Evolutionary conservation across 2,888 invertebrate species (phyloP).

Genomic region (Yponomeuta cagnagella): DNA sequence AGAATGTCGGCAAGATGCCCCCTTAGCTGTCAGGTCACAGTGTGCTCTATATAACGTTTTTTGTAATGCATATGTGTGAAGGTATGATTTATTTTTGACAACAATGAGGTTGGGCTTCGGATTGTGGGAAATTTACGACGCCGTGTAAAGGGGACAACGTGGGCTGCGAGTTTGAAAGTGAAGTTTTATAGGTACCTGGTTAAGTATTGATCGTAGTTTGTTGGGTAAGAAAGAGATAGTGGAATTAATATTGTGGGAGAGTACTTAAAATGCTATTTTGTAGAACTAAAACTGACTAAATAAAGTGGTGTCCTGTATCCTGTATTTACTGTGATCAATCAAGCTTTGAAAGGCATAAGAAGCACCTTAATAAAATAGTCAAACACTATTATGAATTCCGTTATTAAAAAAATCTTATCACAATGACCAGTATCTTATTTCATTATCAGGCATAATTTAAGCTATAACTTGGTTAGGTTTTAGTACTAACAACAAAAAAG

Average conservation of each 20-base stretch:
- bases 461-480: too few species aligned
- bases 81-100: constrained; percentile 67
- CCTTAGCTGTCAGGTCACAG: constrained; percentile 30
- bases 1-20: constrained; percentile 35
- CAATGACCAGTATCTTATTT: too few species aligned
- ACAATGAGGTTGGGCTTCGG: constrained; percentile 48
- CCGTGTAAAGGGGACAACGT: constrained; percentile 47
- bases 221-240: neutral
- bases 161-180: neutral
- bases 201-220: constrained; percentile 34
- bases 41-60: constrained; percentile 52
- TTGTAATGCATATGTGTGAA: constrained; percentile 48
- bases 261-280: neutral
- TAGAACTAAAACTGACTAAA: too few species aligned
- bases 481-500: too few species aligned
- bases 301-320: too few species aligned
- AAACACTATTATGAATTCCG: too few species aligned
- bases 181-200: constrained; percentile 32
- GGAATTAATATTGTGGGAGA: neutral
- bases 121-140: constrained; percentile 70
- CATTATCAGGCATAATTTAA: too few species aligned
- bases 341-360: too few species aligned
- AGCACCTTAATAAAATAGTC: too few species aligned
- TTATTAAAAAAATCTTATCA: too few species aligned
- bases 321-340: too few species aligned